phyloP scores from a whole-genome alignment of 2,888 invertebrate species.

The Pharmacophagus antenor region DNA sequence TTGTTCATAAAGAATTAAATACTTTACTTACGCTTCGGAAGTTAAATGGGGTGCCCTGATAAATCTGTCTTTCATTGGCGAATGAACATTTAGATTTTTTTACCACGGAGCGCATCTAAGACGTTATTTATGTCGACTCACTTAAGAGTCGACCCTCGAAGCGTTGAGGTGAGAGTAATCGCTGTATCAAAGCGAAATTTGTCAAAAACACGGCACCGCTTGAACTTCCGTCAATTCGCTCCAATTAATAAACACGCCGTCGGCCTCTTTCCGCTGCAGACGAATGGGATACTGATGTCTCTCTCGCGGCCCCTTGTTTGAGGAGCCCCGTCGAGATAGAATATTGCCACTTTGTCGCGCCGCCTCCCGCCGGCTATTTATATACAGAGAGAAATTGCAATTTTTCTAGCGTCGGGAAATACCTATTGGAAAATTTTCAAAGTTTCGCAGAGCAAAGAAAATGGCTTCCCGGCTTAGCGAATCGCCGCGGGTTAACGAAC shows the following conservation, averaged over 20 bases:
- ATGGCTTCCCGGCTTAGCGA: constrained; percentile 38
- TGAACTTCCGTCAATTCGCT: constrained; percentile 78
- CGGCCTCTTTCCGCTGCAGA: constrained; percentile 45
- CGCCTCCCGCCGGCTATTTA: constrained; percentile 71
- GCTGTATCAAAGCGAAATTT: constrained; percentile 79
- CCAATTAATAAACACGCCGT: constrained; percentile 74
- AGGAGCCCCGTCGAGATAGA: constrained; percentile 76
- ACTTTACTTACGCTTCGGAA: neutral
- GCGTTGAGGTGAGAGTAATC: constrained; percentile 77
- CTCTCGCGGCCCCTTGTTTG: constrained; percentile 72
- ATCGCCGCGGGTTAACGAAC: constrained; percentile 38
- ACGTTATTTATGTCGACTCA: constrained; percentile 51
- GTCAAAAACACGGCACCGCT: constrained; percentile 76
- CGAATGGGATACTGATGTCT: constrained; percentile 43
- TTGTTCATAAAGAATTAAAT: too few relatives aligned
- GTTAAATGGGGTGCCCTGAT: neutral
- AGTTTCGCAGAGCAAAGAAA: constrained; percentile 47
- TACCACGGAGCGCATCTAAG: constrained; percentile 42
- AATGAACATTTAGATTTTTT: constrained; percentile 37
- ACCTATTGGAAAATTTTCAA: constrained; percentile 56
- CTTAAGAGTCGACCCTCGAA: constrained; percentile 59
- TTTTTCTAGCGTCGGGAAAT: constrained; percentile 63
- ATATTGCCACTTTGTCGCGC: constrained; percentile 80
- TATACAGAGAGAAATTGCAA: constrained; percentile 69
- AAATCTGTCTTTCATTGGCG: constrained; percentile 16